Conservation (phyloP, 1,140 invertebrate genomes). For the Drosophila pachea region DNA sequence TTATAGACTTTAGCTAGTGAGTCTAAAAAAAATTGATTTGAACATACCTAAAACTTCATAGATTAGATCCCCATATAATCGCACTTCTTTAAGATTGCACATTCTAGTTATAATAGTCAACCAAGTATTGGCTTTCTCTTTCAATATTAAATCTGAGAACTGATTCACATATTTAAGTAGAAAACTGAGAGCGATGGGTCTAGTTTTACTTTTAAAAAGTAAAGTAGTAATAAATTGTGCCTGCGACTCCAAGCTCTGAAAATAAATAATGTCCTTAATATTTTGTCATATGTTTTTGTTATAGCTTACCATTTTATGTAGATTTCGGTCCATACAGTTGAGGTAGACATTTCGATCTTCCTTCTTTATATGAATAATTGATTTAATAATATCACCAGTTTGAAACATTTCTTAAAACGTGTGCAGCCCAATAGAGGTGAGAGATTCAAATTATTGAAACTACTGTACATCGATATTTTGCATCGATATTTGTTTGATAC, state of each 20-base stretch:
- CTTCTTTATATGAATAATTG: conserved; percentile 8
- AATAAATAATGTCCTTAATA: neutral
- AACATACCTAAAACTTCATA: conserved; percentile 44
- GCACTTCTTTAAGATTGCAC: conserved; percentile 38
- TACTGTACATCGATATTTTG: neutral
- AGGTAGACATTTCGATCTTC: conserved; percentile 12
- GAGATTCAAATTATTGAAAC: neutral
- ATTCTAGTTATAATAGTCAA: conserved; percentile 28
- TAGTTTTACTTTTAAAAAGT: conserved; percentile 25
- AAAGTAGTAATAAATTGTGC: conserved; percentile 13
- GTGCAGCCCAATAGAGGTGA: conserved; percentile 13
- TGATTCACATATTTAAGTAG: conserved; percentile 42
- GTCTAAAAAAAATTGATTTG: neutral
- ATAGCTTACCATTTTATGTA: conserved; percentile 14
- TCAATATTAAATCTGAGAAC: conserved; percentile 1
- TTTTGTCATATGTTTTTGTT: neutral
- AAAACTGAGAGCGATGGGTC: conserved; percentile 40
- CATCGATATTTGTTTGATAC: too few relatives aligned
- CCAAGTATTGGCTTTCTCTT: conserved; percentile 34
- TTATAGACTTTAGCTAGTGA: too few relatives aligned
- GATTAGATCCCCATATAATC: conserved; percentile 41
- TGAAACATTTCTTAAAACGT: conserved; percentile 31
- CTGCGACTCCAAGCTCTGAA: conserved; percentile 17
- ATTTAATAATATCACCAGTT: conserved; percentile 9
- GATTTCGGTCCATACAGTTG: conserved; percentile 7